Base-by-base conservation (phyloP, 2,113 vertebrate genomes). In the Scomber colias region DNA sequence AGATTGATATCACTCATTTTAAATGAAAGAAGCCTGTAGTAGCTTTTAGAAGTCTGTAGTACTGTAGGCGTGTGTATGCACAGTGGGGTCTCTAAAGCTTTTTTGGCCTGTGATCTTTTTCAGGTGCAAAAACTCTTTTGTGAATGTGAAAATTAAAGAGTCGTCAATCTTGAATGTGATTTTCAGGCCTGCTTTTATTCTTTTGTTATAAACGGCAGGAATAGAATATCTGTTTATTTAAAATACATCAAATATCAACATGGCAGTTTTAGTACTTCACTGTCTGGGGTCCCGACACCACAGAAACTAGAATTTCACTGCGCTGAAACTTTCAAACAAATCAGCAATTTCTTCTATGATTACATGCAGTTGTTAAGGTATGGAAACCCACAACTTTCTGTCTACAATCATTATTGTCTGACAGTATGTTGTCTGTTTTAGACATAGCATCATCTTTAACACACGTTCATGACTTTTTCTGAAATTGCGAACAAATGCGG, bases 21-120 rank as follows among this genome's bases (percentile, higher is more conserved):
- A 55, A 56, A 75, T 71, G 55, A 81, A 79, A 68, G 56, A 60
- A 24, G 72, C 15, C 27, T 75, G 12, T 15, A 40, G 63, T 13
- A 11, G 24, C 27, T 54, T 55, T 66, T 4, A 75, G 30, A 70
- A 59, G 45, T 65, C 49, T 69, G 31, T 24, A 49, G 31, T 24
- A 49, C 12, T 27, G 61, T 21, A 54, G 13, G 57, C 21, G 31
- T 13, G 5, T 16, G 24, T 49, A 46, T 4, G 2, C 14, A 44
- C 21, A 12, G 40, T 5, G 2, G 46, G 67, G 50, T 79, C 71
- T 79, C 60, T 67, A n/a, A 72, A 79, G 59, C 60, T n/a, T 51
- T 13, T 76, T 46, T 53, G 50, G 17, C 53, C 24, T 80, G n/a
- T 85, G 59, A 71, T 75, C 70, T 78, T 64, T 69, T 54, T 54